Evolutionary conservation across 1,140 invertebrate species (phyloP), one percentile per base, ranked within the genome.

Genomic region (Paracyclopina nana): DNA sequence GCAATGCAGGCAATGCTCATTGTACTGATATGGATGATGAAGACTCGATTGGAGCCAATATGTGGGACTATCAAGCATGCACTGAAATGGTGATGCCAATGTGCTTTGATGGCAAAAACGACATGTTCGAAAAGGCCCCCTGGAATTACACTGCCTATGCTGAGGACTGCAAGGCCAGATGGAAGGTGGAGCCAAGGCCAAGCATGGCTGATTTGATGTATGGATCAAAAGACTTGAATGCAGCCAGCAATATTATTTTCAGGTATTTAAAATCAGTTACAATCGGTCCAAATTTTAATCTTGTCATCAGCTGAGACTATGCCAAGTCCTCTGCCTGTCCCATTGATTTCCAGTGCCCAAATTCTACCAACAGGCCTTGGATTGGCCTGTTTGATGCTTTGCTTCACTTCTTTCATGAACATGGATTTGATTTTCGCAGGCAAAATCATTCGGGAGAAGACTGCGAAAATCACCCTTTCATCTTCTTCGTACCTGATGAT

Each of bases 11-110:
- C 25, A 67, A 67, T 50, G 63, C 61, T 1, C 71, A 70, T 55
- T 87, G 83, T 59, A 63, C 82, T 6, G 61, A 77, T 57, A 67
- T 72, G 48, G 34, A 25, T n/a, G 14, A 16, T 20, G 16, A 18
- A 18, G 50, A 52, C 22, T 24, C 40, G 25, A 27, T 55, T 42
- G 28, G 48, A 28, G 28, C 26, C 22, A 14, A 30, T 9, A 38
- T 52, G 48, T 49, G 40, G 49, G 22, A 50, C 30, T 53, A 51
- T 40, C 46, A 49, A 76, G 70, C 78, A 6, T 96, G 91, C 61
- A 90, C 87, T 24, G 90, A 97, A 66, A 91, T 96, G 80, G 78
- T 92, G 38, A 88, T 92, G 79, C 86, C 86, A 0, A 77, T 84
- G 65, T 95, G 91, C 63, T 67, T 72, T 5, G 74, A 78, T 57